A percentile compares a stretch with the other conserved stretches of the same genome.
Evolutionary conservation across 1,140 invertebrate species (phyloP).

Genomic region (Drosophila tropicalis): DNA sequence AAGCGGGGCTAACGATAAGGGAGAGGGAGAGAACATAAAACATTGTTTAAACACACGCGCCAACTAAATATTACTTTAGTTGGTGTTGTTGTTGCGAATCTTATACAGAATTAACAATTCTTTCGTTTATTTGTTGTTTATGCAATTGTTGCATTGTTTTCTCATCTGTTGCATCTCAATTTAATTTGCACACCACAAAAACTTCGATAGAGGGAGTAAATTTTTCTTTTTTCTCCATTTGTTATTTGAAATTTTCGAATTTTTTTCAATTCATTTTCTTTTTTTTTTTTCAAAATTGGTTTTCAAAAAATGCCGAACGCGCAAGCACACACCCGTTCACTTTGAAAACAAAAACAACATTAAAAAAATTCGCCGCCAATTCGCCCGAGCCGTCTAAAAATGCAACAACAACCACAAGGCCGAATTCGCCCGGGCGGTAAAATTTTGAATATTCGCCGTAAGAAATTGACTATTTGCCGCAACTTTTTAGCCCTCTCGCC

Average conservation of each 20-base stretch:
- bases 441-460: too few species aligned
- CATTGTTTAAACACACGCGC: slow-evolving; percentile 7
- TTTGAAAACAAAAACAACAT: background rate
- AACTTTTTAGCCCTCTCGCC: too few species aligned
- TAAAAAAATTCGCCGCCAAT: background rate
- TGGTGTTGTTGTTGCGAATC: background rate
- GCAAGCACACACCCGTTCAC: background rate
- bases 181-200: background rate
- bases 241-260: background rate
- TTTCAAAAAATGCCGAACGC: background rate
- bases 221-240: background rate
- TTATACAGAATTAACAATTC: background rate
- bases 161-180: background rate
- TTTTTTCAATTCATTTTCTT: background rate
- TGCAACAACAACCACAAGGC: too few species aligned
- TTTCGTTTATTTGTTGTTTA: background rate
- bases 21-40: background rate
- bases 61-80: slow-evolving; percentile 3
- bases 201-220: too few species aligned
- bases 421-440: too few species aligned
- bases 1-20: background rate
- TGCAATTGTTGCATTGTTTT: background rate
- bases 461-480: too few species aligned
- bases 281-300: background rate
- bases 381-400: too few species aligned